phyloP scores from a whole-genome alignment of 2,797 vertebrate species.

The Taeniopygia guttata region DNA sequence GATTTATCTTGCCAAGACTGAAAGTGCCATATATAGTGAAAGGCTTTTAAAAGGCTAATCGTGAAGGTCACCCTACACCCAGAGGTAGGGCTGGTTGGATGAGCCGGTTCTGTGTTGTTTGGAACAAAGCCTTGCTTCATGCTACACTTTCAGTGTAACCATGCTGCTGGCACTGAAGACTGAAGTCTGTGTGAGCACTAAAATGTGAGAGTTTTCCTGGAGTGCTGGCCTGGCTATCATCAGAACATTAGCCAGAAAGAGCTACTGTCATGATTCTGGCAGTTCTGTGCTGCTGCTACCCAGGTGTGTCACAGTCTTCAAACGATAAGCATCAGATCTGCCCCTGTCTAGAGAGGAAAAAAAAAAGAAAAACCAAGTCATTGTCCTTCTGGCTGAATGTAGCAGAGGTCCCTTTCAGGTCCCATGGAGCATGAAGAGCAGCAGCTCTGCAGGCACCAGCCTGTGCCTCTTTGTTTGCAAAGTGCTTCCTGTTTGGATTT shows the following conservation, averaged over 20 bases:
- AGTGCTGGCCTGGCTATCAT: background rate
- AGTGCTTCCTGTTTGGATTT: slow-evolving; percentile 59
- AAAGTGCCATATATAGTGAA: slow-evolving; percentile 65
- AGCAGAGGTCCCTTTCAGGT: slow-evolving; percentile 27
- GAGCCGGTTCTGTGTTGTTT: background rate
- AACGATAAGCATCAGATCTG: background rate
- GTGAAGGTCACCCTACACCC: slow-evolving; percentile 6
- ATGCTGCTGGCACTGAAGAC: background rate
- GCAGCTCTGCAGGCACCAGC: slow-evolving; percentile 29
- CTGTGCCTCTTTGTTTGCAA: slow-evolving; percentile 34
- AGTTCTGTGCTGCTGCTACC: background rate
- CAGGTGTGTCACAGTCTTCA: background rate
- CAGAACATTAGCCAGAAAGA: background rate
- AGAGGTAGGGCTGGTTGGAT: slow-evolving; percentile 40
- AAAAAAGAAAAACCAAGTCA: background rate
- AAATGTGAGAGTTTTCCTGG: background rate
- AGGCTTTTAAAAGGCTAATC: slow-evolving; percentile 51
- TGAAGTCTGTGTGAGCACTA: background rate
- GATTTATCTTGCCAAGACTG: slow-evolving; percentile 51
- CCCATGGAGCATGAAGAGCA: slow-evolving; percentile 21
- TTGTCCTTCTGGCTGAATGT: slow-evolving; percentile 10
- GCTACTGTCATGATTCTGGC: background rate
- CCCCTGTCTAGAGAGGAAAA: background rate
- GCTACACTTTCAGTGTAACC: background rate
- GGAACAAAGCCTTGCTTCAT: slow-evolving; percentile 4